These are phyloP conservation scores for Panthera uncia DNA, from an alignment of 2,113 vertebrate species.

Conservation along the genomic window DNA sequence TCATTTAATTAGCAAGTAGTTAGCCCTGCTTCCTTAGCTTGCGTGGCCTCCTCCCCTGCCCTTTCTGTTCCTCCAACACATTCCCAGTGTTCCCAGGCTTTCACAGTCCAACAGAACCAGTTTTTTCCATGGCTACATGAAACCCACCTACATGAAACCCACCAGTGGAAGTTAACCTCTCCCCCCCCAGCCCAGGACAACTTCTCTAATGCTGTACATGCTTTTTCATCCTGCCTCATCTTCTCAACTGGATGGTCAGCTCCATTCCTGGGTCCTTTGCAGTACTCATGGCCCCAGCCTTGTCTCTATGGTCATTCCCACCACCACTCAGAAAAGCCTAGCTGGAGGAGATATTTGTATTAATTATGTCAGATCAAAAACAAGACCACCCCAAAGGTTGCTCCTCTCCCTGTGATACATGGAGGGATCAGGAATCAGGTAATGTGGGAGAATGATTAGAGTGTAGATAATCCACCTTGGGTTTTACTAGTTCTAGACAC, in stretches of 20 bases:
- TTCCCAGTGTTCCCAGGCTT: too few species aligned
- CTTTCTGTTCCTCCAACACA: not conserved
- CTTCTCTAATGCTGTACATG: not conserved
- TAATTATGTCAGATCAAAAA: not conserved
- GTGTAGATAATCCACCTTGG: not conserved
- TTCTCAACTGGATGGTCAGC: not conserved
- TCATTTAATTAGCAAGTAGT: not conserved
- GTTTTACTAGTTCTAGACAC: not conserved
- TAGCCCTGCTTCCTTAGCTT: not conserved
- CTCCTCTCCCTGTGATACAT: not conserved
- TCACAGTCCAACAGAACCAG: not conserved
- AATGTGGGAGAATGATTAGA: not conserved
- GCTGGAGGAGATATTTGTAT: not conserved
- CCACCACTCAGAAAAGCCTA: not conserved
- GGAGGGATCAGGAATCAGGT: not conserved
- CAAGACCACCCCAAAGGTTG: not conserved
- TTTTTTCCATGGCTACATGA: not conserved
- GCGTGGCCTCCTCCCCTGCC: too few species aligned
- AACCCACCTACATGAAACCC: not conserved
- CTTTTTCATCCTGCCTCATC: not conserved
- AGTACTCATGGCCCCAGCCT: not conserved
- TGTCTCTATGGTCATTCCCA: not conserved
- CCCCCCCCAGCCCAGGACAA: fast-evolving
- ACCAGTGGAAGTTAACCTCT: not conserved
- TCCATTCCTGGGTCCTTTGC: not conserved